Evolutionary conservation across 1,140 invertebrate species (phyloP).

Genomic region (Drosophila biarmipes): DNA sequence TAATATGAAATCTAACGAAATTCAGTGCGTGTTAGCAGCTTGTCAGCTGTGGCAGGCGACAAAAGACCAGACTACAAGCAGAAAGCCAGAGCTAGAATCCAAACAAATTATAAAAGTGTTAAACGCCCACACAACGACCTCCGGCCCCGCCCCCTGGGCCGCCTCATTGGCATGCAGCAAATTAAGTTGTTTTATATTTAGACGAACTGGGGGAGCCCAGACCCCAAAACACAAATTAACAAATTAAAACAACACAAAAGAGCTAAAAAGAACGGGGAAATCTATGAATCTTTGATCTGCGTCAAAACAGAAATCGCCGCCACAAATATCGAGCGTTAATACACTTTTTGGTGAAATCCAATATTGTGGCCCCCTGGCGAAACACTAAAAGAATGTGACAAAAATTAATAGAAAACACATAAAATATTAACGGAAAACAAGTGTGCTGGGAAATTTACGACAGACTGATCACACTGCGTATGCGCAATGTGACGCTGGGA

Average conservation of each 20-base stretch:
- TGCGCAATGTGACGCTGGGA: conserved; percentile 45
- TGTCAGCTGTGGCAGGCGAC: conserved; percentile 59
- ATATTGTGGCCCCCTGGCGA: conserved; percentile 39
- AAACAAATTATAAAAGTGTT: conserved; percentile 75
- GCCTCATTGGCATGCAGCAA: conserved; percentile 75
- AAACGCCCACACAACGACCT: conserved; percentile 62
- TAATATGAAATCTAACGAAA: conserved; percentile 14
- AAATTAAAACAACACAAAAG: conserved; percentile 61
- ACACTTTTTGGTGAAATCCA: conserved; percentile 62
- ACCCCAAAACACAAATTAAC: conserved; percentile 71
- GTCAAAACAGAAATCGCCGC: conserved; percentile 70
- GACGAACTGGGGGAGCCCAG: conserved; percentile 10
- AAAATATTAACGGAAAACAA: conserved; percentile 62
- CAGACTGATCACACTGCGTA: conserved; percentile 60
- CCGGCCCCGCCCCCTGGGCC: conserved; percentile 12
- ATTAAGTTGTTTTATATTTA: conserved; percentile 80
- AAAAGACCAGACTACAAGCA: conserved; percentile 51
- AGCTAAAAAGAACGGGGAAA: conserved; percentile 25
- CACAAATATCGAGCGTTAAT: conserved; percentile 55
- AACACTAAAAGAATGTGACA: conserved; percentile 49
- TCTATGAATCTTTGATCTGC: conserved; percentile 70
- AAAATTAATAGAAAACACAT: conserved; percentile 80
- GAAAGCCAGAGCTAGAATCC: background rate
- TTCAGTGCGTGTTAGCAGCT: conserved; percentile 60
- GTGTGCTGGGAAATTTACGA: conserved; percentile 28